Evolutionary conservation across 2,888 invertebrate species (phyloP).

Genomic region (Agrochola litura): DNA sequence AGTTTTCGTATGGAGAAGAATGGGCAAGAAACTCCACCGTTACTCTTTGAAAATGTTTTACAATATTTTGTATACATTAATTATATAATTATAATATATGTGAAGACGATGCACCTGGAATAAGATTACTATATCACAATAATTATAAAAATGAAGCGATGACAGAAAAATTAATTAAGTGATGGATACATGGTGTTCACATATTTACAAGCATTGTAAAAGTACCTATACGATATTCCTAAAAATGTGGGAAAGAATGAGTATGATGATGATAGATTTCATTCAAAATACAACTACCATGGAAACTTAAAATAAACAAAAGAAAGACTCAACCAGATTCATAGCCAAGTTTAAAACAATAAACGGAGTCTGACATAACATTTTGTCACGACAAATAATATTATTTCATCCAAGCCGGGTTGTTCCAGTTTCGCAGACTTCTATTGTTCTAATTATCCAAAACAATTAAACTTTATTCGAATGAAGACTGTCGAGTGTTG

Average conservation of each 20-base stretch:
- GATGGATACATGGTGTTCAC: no score
- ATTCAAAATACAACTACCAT: not conserved
- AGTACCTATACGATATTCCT: no score
- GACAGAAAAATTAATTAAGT: no score
- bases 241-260: not conserved
- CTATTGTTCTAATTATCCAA: constrained; percentile 71
- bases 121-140: no score
- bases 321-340: constrained; percentile 35
- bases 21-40: no score
- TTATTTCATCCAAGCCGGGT: constrained; percentile 57
- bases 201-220: no score
- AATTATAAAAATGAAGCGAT: no score
- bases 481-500: constrained; percentile 73
- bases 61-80: no score
- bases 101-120: no score
- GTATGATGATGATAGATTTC: not conserved
- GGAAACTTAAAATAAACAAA: constrained; percentile 27
- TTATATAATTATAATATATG: no score
- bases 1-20: no score
- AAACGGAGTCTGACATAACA: constrained; percentile 61
- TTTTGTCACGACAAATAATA: constrained; percentile 56
- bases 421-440: constrained; percentile 66
- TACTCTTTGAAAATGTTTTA: no score
- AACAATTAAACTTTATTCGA: constrained; percentile 78
- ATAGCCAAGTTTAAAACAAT: constrained; percentile 37